phyloP scores from a whole-genome alignment of 2,888 invertebrate species.

The Sinotaia quadrata region DNA sequence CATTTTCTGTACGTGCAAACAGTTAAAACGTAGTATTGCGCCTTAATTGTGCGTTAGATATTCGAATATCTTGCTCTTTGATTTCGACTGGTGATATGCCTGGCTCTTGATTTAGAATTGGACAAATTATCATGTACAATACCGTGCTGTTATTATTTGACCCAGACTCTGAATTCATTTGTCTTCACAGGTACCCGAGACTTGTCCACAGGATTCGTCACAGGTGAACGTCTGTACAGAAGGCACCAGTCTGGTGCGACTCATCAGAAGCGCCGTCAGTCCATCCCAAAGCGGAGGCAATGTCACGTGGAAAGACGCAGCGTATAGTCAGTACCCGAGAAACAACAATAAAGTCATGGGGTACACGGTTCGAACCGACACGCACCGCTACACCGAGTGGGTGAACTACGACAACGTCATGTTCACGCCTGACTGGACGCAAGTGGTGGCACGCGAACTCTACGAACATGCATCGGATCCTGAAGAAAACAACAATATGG shows the following conservation, averaged over 20 bases:
- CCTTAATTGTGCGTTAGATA: too few species aligned
- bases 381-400: constrained; percentile 53
- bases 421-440: constrained; percentile 40
- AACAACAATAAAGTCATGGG: constrained; percentile 37
- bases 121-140: too few species aligned
- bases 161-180: too few species aligned
- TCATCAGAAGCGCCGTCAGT: constrained; percentile 19
- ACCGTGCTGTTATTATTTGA: too few species aligned
- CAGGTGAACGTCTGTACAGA: constrained; percentile 32
- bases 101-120: too few species aligned
- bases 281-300: background rate
- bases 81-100: too few species aligned
- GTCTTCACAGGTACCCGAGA: too few species aligned
- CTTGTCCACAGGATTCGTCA: constrained; percentile 27
- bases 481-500: background rate
- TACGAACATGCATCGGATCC: background rate
- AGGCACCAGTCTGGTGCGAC: constrained; percentile 37
- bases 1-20: too few species aligned
- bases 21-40: too few species aligned
- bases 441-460: constrained; percentile 29
- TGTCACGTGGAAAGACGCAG: constrained; percentile 21
- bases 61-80: too few species aligned
- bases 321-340: constrained; percentile 28
- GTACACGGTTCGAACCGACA: constrained; percentile 45
- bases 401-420: constrained; percentile 34